Conservation (phyloP, 1,140 invertebrate species). For the Galendromus occidentalis region DNA sequence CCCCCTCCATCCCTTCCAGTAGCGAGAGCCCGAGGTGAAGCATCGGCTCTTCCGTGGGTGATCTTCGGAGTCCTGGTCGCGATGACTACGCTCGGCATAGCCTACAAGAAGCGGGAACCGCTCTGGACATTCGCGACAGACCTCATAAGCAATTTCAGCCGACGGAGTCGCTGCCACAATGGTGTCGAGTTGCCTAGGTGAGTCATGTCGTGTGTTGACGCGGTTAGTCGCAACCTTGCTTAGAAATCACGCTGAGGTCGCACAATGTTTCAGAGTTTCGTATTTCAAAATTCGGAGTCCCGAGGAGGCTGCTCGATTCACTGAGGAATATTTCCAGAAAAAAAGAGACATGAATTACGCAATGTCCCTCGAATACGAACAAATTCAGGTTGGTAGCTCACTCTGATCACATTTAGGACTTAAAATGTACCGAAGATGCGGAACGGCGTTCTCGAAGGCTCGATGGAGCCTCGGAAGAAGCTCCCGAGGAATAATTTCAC, state of each 20-base stretch:
- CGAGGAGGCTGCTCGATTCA: neutral
- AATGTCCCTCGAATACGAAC: neutral
- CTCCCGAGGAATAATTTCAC: neutral
- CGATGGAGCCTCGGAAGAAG: neutral
- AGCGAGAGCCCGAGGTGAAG: too few relatives aligned
- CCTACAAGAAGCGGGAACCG: neutral
- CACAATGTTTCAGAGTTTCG: neutral
- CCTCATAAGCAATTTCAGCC: neutral
- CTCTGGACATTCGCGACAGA: neutral
- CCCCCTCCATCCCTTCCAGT: too few relatives aligned
- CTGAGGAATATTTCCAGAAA: neutral
- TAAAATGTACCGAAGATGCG: neutral
- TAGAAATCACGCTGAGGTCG: neutral
- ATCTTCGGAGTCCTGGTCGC: neutral
- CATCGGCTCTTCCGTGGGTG: neutral
- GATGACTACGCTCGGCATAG: neutral
- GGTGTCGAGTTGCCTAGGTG: neutral
- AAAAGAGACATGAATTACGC: neutral
- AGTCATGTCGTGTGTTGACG: neutral
- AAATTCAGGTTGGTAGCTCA: neutral
- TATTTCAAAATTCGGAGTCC: neutral
- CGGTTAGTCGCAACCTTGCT: neutral
- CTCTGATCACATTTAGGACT: neutral
- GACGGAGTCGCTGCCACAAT: neutral
- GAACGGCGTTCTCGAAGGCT: neutral